These are phyloP conservation scores for Gryllus longicercus DNA, from an alignment of 2,888 invertebrate genomes.

Conservation along the genomic window DNA sequence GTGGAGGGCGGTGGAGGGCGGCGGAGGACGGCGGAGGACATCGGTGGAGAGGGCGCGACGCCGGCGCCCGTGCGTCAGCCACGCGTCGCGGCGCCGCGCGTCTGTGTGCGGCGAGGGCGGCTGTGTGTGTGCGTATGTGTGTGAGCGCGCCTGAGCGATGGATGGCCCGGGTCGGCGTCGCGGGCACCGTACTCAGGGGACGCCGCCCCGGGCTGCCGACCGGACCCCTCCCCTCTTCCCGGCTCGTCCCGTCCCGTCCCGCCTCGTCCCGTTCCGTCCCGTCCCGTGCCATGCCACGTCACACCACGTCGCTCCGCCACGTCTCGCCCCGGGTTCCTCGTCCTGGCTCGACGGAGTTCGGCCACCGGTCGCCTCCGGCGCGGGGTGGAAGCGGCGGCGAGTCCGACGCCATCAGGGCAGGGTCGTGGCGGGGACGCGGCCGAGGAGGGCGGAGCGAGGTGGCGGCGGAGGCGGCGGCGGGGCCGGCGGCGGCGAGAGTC, in stretches of 20 bases:
- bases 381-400: background rate
- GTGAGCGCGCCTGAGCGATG: background rate
- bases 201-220: background rate
- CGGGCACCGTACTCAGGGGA: conserved; percentile 17
- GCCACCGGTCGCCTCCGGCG: background rate
- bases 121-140: background rate
- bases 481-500: background rate
- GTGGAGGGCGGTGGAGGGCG: no score
- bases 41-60: no score
- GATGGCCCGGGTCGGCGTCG: conserved; percentile 10
- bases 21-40: no score
- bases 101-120: background rate
- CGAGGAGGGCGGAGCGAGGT: background rate
- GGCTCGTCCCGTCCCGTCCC: no score
- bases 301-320: no score
- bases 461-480: background rate
- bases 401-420: background rate
- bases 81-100: background rate
- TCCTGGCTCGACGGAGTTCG: background rate
- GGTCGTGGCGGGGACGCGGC: background rate
- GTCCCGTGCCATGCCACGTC: no score
- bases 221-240: no score
- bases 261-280: no score
- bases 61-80: background rate
- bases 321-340: background rate